Conservation (phyloP, 2,113 vertebrate species). For the Parus major region DNA sequence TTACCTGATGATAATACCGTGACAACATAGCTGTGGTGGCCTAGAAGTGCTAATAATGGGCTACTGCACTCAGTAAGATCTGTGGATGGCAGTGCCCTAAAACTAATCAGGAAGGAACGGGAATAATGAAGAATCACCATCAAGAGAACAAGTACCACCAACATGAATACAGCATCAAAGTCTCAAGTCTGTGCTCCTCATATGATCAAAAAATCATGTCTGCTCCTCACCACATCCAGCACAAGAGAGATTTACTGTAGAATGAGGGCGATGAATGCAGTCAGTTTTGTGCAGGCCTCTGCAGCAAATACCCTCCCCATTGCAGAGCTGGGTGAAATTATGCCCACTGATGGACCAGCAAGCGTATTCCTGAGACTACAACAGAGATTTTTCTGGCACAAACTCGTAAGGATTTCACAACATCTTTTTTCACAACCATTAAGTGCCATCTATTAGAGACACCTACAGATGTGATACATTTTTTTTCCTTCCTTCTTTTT, state of each 20-base stretch:
- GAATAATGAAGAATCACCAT: neutral
- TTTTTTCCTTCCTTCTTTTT: neutral
- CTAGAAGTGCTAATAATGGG: neutral
- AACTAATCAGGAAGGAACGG: neutral
- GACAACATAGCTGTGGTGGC: neutral
- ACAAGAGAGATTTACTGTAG: neutral
- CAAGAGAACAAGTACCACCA: neutral
- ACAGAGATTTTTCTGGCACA: neutral
- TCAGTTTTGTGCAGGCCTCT: neutral
- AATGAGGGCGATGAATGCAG: neutral
- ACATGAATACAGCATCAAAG: neutral
- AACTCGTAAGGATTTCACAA: neutral
- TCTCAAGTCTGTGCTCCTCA: rapidly evolving
- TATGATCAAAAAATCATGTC: rapidly evolving
- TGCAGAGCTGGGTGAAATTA: neutral
- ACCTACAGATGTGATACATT: neutral
- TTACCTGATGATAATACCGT: neutral
- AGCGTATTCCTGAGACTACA: neutral
- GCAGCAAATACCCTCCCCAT: neutral
- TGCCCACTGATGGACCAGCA: neutral
- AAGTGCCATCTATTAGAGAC: neutral
- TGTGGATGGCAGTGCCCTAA: neutral
- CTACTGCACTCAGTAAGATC: neutral
- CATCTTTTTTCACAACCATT: neutral
- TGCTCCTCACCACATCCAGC: neutral